Percentiles rank a stretch among this genome's conserved stretches.
These are phyloP conservation scores for Lordiphosa fenestrarum DNA, from an alignment of 2,888 invertebrate species.

Conservation along the genomic window DNA sequence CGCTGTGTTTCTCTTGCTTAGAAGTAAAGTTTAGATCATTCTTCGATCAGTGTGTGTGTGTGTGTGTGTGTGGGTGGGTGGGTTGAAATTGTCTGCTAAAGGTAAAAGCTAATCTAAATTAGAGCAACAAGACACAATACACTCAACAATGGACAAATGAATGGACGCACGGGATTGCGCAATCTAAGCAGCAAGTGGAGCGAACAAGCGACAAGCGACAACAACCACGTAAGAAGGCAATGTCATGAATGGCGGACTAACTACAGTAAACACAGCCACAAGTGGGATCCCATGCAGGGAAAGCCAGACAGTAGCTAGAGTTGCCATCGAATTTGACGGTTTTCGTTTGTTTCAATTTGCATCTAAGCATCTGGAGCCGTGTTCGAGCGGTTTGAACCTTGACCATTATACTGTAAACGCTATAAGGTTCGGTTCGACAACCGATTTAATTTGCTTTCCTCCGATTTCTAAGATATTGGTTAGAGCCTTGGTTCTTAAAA, in stretches of 20 bases:
- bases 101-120: slow-evolving; percentile 65
- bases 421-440: too few species aligned
- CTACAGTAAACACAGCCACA: background rate
- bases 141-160: slow-evolving; percentile 33
- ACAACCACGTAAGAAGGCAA: slow-evolving; percentile 2
- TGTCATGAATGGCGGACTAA: slow-evolving; percentile 1
- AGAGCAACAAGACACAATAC: slow-evolving; percentile 28
- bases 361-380: too few species aligned
- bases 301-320: too few species aligned
- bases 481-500: too few species aligned
- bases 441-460: too few species aligned
- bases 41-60: slow-evolving; percentile 16
- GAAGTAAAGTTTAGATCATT: slow-evolving; percentile 14
- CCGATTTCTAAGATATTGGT: too few species aligned
- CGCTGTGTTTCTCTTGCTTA: slow-evolving; percentile 4
- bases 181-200: slow-evolving; percentile 33
- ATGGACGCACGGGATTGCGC: slow-evolving; percentile 50
- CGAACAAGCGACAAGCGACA: slow-evolving; percentile 11
- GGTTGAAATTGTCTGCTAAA: slow-evolving; percentile 36
- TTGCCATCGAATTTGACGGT: too few species aligned
- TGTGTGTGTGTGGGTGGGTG: background rate
- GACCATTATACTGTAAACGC: too few species aligned
- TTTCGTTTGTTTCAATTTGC: too few species aligned
- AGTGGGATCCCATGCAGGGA: background rate
- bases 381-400: too few species aligned